Percentiles rank a stretch among this genome's conserved stretches.
These are phyloP conservation scores for Cephalopholis sonnerati DNA, from an alignment of 2,113 vertebrate genomes.

Conservation along the genomic window DNA sequence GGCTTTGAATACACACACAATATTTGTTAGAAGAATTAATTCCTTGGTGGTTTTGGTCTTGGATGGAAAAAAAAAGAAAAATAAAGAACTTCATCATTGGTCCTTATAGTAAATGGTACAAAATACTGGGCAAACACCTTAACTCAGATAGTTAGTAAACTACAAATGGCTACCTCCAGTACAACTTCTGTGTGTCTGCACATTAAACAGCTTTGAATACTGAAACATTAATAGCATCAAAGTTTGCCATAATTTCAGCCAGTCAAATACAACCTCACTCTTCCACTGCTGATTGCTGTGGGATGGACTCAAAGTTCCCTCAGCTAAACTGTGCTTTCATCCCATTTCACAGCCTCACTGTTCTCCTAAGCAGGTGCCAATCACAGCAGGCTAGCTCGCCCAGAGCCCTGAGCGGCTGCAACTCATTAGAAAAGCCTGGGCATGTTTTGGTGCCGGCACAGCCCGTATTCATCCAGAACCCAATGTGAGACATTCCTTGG, in stretches of 20 bases:
- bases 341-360: slow-evolving; percentile 36
- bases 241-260: slow-evolving; percentile 3
- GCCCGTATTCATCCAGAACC: slow-evolving; percentile 52
- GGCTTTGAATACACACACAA: not conserved
- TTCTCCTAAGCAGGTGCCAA: slow-evolving; percentile 68
- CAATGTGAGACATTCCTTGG: slow-evolving; percentile 76
- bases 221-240: not conserved
- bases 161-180: not conserved
- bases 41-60: not conserved
- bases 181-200: not conserved
- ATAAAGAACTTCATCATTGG: not conserved
- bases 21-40: not conserved
- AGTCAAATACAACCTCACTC: not conserved
- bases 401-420: slow-evolving; percentile 62
- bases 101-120: not conserved
- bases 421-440: slow-evolving; percentile 76
- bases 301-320: slow-evolving; percentile 8
- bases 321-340: slow-evolving; percentile 22
- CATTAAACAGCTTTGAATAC: not conserved
- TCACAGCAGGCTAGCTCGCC: slow-evolving; percentile 65
- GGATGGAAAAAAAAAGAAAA: not conserved
- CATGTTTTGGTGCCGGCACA: slow-evolving; percentile 61
- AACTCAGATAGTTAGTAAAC: not conserved
- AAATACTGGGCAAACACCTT: not conserved
- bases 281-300: slow-evolving; percentile 29